Evolutionary conservation across 2,113 vertebrate genomes (phyloP).

Genomic region (Cinclus mexicanus): DNA sequence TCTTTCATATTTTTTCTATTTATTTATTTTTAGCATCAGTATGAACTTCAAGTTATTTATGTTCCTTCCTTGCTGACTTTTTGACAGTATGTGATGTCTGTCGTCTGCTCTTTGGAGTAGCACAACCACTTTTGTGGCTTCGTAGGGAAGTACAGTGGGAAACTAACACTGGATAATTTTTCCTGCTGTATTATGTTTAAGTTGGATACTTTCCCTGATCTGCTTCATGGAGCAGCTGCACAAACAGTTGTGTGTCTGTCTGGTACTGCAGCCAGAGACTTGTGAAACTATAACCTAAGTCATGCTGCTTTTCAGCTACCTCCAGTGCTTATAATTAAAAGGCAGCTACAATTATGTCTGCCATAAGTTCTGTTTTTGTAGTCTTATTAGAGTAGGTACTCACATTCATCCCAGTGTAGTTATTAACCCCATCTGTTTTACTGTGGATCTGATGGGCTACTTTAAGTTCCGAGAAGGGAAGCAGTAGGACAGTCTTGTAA

Average conservation of each 20-base stretch:
- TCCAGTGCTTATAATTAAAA: conserved; percentile 4
- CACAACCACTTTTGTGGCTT: not conserved
- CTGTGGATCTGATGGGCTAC: not conserved
- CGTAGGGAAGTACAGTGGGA: not conserved
- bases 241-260: conserved; percentile 20
- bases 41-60: not conserved
- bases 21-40: not conserved
- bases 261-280: not conserved
- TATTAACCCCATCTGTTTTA: not conserved
- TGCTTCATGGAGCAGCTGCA: conserved; percentile 15
- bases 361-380: not conserved
- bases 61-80: not conserved
- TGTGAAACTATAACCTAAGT: conserved; percentile 3
- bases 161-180: not conserved
- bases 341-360: not conserved
- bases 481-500: not conserved
- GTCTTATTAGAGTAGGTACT: not conserved
- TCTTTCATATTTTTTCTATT: not conserved
- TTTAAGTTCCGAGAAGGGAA: not conserved
- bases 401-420: not conserved
- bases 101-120: not conserved
- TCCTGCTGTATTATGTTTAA: not conserved
- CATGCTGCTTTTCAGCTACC: not conserved
- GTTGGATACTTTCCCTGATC: conserved; percentile 12
- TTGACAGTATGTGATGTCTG: not conserved